These are phyloP conservation scores for Pimephales promelas DNA, from an alignment of 2,113 vertebrate genomes.

Conservation along the genomic window DNA sequence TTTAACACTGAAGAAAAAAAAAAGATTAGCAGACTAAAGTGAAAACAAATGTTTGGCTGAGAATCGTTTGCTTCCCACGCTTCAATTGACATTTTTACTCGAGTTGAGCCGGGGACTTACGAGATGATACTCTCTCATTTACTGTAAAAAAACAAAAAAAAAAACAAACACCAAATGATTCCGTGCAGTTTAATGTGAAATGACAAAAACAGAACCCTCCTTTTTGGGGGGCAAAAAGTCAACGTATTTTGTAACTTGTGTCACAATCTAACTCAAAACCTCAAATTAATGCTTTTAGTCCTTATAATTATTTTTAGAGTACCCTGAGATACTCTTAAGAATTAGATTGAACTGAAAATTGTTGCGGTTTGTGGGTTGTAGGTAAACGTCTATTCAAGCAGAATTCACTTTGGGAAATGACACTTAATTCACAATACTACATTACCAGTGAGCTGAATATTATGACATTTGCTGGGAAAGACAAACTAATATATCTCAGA, in stretches of 20 bases:
- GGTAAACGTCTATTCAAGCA: background rate
- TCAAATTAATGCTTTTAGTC: background rate
- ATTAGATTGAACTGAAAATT: background rate
- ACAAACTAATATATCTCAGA: constrained; percentile 39
- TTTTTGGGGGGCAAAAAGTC: background rate
- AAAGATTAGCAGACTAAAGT: background rate
- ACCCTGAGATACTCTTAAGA: background rate
- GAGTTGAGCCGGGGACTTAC: background rate
- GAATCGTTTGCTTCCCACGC: constrained; percentile 15
- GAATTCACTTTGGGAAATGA: background rate
- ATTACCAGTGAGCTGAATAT: constrained; percentile 15
- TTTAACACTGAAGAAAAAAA: constrained; percentile 5
- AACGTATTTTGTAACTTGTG: background rate
- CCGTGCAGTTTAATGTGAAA: background rate
- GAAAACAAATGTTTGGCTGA: constrained; percentile 36
- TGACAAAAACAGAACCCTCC: background rate
- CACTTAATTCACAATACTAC: background rate
- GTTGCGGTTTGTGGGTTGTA: constrained; percentile 18
- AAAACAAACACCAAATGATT: background rate
- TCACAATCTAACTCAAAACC: no score
- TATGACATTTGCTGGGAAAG: constrained; percentile 19
- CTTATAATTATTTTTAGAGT: background rate
- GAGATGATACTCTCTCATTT: constrained; percentile 25
- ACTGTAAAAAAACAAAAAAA: constrained; percentile 11
- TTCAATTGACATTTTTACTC: constrained; percentile 24